Conservation (phyloP, 2,888 invertebrate species). For the Megastigmus dorsalis region DNA sequence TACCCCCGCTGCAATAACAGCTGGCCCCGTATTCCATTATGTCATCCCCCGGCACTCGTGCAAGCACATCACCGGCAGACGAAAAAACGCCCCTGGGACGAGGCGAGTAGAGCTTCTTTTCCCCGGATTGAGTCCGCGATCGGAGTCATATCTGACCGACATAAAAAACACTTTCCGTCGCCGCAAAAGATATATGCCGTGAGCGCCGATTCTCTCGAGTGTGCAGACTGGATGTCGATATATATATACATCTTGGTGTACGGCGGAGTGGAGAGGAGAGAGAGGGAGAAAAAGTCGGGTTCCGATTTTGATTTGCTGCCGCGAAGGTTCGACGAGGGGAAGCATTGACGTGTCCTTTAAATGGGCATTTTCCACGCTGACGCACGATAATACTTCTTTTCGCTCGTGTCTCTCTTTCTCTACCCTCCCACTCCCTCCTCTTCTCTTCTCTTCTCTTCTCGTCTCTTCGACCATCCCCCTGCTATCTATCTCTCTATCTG, state of each 20-base stretch:
- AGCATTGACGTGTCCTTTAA: conserved; percentile 54
- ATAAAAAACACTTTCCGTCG: conserved; percentile 51
- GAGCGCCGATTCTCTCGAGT: neutral
- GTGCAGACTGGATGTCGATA: neutral
- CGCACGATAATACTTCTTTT: conserved; percentile 54
- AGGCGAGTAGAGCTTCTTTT: conserved; percentile 1
- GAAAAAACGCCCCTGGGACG: conserved; percentile 44
- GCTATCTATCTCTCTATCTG: neutral
- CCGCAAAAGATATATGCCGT: conserved; percentile 20
- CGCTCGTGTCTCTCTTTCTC: conserved; percentile 5
- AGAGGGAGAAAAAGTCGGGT: neutral
- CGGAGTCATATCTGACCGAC: conserved; percentile 54
- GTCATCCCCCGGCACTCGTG: conserved; percentile 26
- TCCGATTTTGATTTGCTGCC: conserved; percentile 51
- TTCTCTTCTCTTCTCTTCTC: neutral
- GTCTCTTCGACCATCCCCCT: neutral
- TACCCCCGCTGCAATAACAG: conserved; percentile 55
- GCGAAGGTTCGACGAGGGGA: conserved; percentile 22
- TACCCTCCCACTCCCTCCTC: conserved; percentile 24
- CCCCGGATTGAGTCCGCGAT: conserved; percentile 57
- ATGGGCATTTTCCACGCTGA: conserved; percentile 53
- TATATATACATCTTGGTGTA: too few species aligned
- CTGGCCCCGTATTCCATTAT: conserved; percentile 52
- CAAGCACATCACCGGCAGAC: conserved; percentile 1
- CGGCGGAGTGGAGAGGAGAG: too few species aligned